Evolutionary conservation across 35 echinoderm and acorn worm genomes (phyloP).

Genomic region (Lytechinus pictus): DNA sequence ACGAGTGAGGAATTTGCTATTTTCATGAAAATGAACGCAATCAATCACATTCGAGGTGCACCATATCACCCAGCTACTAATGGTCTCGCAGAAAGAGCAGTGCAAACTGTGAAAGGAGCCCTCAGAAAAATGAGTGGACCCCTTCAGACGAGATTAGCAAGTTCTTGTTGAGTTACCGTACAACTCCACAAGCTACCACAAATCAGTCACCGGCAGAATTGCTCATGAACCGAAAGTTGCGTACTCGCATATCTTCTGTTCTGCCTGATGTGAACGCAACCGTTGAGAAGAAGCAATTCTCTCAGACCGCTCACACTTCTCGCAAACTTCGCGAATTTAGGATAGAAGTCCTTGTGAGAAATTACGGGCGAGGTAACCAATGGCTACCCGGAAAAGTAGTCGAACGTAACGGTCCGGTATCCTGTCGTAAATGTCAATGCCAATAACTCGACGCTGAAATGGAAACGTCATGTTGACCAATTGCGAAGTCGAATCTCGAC

Average conservation of each 20-base stretch:
- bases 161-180: slow-evolving; percentile 55
- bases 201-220: slow-evolving; percentile 53
- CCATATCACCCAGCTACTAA: slow-evolving; percentile 69
- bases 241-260: too few species aligned
- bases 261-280: slow-evolving; percentile 40
- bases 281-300: background rate
- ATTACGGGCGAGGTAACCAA: slow-evolving; percentile 11
- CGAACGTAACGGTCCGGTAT: slow-evolving; percentile 9
- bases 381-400: slow-evolving; percentile 55
- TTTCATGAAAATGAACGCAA: slow-evolving; percentile 62
- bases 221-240: slow-evolving; percentile 56
- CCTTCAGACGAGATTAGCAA: slow-evolving; percentile 34
- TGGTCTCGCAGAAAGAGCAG: slow-evolving; percentile 54
- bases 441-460: background rate
- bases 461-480: too few species aligned
- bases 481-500: too few species aligned
- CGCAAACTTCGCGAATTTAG: slow-evolving; percentile 46
- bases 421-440: background rate
- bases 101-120: slow-evolving; percentile 61
- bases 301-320: background rate
- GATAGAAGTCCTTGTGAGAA: slow-evolving; percentile 37
- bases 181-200: slow-evolving; percentile 71
- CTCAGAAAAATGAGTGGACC: slow-evolving; percentile 28
- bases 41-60: slow-evolving; percentile 60
- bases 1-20: slow-evolving; percentile 63